phyloP scores from a whole-genome alignment of 2,797 vertebrate species.

The Hyperoplus immaculatus region DNA sequence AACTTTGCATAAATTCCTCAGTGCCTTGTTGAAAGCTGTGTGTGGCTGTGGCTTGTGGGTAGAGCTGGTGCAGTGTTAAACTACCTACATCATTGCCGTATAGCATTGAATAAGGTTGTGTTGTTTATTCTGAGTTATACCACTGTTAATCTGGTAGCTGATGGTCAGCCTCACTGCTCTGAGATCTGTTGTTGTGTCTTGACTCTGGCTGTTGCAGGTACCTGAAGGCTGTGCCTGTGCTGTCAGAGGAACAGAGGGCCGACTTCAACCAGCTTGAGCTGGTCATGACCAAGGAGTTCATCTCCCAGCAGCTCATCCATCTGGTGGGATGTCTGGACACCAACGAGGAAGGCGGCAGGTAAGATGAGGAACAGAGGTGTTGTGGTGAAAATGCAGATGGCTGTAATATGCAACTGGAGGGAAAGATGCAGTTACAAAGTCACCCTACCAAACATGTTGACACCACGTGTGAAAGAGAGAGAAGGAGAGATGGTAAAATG shows the following conservation, averaged over 20 bases:
- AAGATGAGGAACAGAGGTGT: conserved; percentile 35
- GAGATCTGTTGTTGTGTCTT: conserved; percentile 5
- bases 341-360: conserved; percentile 96
- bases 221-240: conserved; percentile 87
- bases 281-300: conserved; percentile 96
- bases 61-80: neutral
- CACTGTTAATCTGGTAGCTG: neutral
- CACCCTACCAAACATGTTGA: neutral
- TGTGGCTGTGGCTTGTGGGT: conserved; percentile 7
- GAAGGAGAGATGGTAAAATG: neutral
- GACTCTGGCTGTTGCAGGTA: conserved; percentile 71
- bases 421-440: neutral
- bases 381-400: neutral
- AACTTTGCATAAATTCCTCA: conserved; percentile 6
- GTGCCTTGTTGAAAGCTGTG: neutral
- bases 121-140: neutral
- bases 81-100: neutral
- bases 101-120: neutral
- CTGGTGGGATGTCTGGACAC: conserved; percentile 93
- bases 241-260: conserved; percentile 90
- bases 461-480: neutral
- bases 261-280: conserved; percentile 91
- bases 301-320: conserved; percentile 93
- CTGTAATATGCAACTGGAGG: neutral
- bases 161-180: neutral